A percentile compares a stretch with the other conserved stretches of the same genome.
phyloP scores from a whole-genome alignment of 1,140 invertebrate species.

The Bombus terrestris region DNA sequence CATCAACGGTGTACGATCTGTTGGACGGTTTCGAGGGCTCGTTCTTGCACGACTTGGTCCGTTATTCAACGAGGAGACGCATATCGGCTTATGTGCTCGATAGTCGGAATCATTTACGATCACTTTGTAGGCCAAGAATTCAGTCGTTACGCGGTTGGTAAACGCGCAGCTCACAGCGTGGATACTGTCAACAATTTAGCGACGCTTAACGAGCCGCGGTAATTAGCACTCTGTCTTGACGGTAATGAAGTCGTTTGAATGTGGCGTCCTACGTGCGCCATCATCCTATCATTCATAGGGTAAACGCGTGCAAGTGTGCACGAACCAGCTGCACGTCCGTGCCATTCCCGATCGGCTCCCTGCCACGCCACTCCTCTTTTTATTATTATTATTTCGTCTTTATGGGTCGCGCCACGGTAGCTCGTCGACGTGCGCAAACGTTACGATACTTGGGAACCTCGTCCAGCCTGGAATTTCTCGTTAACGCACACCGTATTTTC shows the following conservation, averaged over 20 bases:
- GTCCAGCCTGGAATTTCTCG: not conserved
- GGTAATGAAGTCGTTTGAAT: slow-evolving; percentile 72
- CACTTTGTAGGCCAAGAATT: slow-evolving; percentile 37
- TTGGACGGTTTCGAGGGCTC: slow-evolving; percentile 12
- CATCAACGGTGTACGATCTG: not conserved
- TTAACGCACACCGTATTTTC: not conserved
- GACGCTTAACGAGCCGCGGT: slow-evolving; percentile 72
- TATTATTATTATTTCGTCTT: not conserved
- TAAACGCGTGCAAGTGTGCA: not conserved
- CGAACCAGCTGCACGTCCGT: not conserved
- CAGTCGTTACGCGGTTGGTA: slow-evolving; percentile 42
- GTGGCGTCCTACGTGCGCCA: slow-evolving; percentile 40
- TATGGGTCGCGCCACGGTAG: not conserved
- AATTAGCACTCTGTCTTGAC: slow-evolving; percentile 74
- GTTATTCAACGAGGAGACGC: not conserved
- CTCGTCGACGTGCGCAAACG: not conserved
- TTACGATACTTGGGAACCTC: not conserved
- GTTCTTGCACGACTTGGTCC: not conserved
- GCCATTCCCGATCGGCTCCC: not conserved
- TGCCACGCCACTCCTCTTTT: not conserved
- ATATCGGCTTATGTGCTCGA: not conserved
- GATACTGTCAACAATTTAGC: slow-evolving; percentile 68
- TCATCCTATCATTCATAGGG: not conserved
- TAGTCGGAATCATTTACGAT: slow-evolving; percentile 27
- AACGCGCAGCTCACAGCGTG: slow-evolving; percentile 21